Evolutionary conservation across 2,113 vertebrate genomes (phyloP), one percentile per base, ranked within the genome.

Genomic region (Salvelinus namaycush): DNA sequence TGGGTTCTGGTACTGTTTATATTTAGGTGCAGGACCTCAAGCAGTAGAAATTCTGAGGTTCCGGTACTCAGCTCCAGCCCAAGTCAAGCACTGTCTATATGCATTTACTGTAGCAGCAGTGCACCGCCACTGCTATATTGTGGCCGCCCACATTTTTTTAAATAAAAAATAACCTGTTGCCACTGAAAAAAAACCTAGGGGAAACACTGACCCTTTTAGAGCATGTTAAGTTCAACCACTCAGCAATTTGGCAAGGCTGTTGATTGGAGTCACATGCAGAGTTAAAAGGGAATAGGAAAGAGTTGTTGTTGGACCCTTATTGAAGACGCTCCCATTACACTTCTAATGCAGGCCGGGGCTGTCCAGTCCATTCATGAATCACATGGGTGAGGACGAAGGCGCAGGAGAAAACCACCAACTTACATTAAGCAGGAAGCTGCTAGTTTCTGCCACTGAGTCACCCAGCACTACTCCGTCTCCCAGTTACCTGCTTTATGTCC

Each of bases 331-430:
- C 87, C 88, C 89, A 83, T 66, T 91, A 87, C 89, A 92, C 87
- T 87, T 90, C 87, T 88, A 91, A 88, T 90, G 90, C 84, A 87
- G 84, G 81, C 87, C 83, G 78, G 81, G 79, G 88, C 66, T 87
- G 85, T 91, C 88, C 87, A 71, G 87, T 92, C 89, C 89, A 92
- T 94, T 93, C 90, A 94, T 93, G 91, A 93, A 93, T 92, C 90
- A 92, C 88, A 74, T 76, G 88, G 83, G 85, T 87, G 87, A 76
- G 86, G 92, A 92, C 88, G 86, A 81, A 77, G 16, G 51, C 51
- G 70, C 87, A 79, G 84, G 84, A 90, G 83, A 90, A 90, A 89
- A 89, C 86, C 90, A 86, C 80, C 84, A 86, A 85, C 86, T 78
- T 94, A 91, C 92, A 94, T 94, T 93, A 94, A 82, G 87, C 89